Conservation (phyloP, 2,888 invertebrate genomes). For the Arge pagana region DNA sequence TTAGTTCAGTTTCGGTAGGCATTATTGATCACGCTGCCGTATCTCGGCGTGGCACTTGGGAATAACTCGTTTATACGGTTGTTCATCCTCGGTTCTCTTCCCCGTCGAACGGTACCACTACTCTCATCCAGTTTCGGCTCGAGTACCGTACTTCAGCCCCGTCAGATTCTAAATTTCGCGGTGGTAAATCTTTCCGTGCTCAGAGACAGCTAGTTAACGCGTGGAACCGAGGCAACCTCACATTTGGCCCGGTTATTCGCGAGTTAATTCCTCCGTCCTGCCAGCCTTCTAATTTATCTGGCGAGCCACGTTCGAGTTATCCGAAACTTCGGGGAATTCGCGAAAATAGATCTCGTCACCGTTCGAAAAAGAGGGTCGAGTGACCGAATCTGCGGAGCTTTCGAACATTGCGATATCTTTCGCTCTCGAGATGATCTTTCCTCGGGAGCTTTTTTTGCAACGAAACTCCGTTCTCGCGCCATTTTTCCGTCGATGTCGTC, state of each 20-base stretch:
- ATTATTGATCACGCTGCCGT: too few relatives aligned
- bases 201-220: neutral
- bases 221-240: neutral
- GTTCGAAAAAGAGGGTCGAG: constrained; percentile 13
- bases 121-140: too few relatives aligned
- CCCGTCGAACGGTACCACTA: too few relatives aligned
- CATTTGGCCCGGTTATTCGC: constrained; percentile 8
- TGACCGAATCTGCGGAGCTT: too few relatives aligned
- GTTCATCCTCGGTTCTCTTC: too few relatives aligned
- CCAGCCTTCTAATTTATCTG: constrained; percentile 9
- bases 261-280: constrained; percentile 14
- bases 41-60: constrained; percentile 8
- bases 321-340: constrained; percentile 5
- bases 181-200: neutral
- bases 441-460: too few relatives aligned
- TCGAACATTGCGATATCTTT: too few relatives aligned
- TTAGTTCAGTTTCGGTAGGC: too few relatives aligned
- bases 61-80: constrained; percentile 3
- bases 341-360: constrained; percentile 13
- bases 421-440: too few relatives aligned
- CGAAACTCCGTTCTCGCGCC: too few relatives aligned
- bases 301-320: constrained; percentile 11
- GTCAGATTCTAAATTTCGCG: constrained; percentile 9
- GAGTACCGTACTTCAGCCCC: neutral
- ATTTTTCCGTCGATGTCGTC: too few relatives aligned